These are phyloP conservation scores for Lindbergichthys nudifrons DNA, from an alignment of 2,797 vertebrate genomes.

Conservation along the genomic window DNA sequence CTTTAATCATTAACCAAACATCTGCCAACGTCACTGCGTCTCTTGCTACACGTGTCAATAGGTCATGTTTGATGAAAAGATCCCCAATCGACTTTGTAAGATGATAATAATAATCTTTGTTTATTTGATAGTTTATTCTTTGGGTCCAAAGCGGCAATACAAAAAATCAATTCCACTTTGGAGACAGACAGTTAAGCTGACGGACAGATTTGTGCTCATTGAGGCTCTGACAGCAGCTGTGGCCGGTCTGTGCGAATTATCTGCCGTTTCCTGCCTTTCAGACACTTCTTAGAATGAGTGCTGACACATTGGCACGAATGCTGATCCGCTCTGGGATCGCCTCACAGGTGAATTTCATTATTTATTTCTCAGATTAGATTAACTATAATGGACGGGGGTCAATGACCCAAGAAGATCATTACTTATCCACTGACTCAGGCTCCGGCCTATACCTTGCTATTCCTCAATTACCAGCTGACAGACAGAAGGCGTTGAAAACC, in stretches of 20 bases:
- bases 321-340: constrained; percentile 39
- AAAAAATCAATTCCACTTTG: constrained; percentile 8
- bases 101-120: not conserved
- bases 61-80: constrained; percentile 1
- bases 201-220: constrained; percentile 28
- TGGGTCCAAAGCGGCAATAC: not conserved
- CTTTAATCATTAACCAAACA: too few species aligned
- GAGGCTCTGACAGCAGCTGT: constrained; percentile 49
- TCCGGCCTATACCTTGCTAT: constrained; percentile 43
- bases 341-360: constrained; percentile 60
- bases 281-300: constrained; percentile 51
- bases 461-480: constrained; percentile 75
- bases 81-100: constrained; percentile 11
- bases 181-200: constrained; percentile 18
- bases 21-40: too few species aligned
- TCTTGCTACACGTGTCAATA: not conserved
- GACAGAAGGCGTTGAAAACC: constrained; percentile 56
- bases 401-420: constrained; percentile 70
- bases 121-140: not conserved
- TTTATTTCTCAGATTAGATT: constrained; percentile 70
- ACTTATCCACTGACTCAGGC: constrained; percentile 66
- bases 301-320: constrained; percentile 49
- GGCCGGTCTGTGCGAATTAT: constrained; percentile 40
- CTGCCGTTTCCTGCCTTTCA: constrained; percentile 42
- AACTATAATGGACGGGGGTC: constrained; percentile 67